Base-by-base conservation (phyloP, 2,888 invertebrate genomes). In the Exephanes ischioxanthus region DNA sequence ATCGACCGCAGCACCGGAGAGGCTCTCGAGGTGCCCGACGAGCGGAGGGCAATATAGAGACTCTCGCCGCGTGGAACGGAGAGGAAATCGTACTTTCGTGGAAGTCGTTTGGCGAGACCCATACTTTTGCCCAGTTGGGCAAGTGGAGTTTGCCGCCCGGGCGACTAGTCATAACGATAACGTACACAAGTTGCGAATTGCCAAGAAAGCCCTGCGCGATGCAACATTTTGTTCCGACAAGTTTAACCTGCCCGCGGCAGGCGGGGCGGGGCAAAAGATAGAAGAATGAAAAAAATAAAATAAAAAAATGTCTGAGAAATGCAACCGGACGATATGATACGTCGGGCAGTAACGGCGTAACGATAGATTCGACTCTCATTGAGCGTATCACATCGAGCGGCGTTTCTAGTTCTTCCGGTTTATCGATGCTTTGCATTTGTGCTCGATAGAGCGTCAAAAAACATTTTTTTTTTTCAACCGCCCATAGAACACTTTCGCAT, bases 71-170 rank as follows among this genome's bases (percentile, higher is more conserved):
- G 53, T 7, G 26, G 67, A 73, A 63, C 61, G 11, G 19, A 26
- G 33, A 45, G 61, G 72, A 78, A 80, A 80, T 77, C 61, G 30
- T 61, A 73, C 72, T 80, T 77, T 51, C 72, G 61, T 73, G 73
- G 72, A 78, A 77, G 80, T 78, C 84, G 84, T 84, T 84, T 81
- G 77, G 84, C 80, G 73, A 77, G 81, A 67, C 58, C 73, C 77
- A 61, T 78, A 77, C 80, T 72, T 77, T 75, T 81, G 22, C 45
- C 72, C 53, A 45, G 68, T 79, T 70, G 70, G 71, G 33, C 33
- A 22, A 48, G 26, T 51, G 30, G 37, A 71, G 66, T 61, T 84
- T 51, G 30, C 51, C 45, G 37, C 26, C 37, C 37, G 55, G 37
- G 41, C 37, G 33, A 33, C 22, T 30, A 51, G 51, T 80, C 77